phyloP scores from a whole-genome alignment of 2,113 vertebrate species.

The Laterallus jamaicensis region DNA sequence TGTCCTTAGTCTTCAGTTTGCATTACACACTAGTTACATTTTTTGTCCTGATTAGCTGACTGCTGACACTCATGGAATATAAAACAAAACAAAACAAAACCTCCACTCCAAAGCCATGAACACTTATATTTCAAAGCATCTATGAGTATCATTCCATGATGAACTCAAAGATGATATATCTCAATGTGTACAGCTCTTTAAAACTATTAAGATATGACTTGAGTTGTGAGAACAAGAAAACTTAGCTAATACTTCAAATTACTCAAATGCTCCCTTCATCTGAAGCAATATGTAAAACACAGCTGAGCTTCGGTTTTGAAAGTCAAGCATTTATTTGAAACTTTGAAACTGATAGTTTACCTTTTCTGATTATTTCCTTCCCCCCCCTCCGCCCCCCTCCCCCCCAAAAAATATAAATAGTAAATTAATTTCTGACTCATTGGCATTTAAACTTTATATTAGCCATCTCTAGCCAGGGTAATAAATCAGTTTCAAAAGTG shows the following conservation, averaged over 20 bases:
- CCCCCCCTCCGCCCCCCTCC: no score
- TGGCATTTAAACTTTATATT: background rate
- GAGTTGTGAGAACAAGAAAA: background rate
- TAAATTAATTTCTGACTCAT: background rate
- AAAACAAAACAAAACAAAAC: background rate
- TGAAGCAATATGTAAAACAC: background rate
- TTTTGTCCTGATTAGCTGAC: background rate
- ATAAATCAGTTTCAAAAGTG: background rate
- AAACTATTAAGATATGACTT: background rate
- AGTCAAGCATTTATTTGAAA: background rate
- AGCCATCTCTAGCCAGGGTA: background rate
- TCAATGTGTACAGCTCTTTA: background rate
- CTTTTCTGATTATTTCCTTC: background rate
- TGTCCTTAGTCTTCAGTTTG: background rate
- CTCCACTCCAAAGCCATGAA: background rate
- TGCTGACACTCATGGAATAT: fast-evolving
- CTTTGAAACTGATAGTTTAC: background rate
- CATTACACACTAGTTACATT: background rate
- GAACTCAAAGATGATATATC: background rate
- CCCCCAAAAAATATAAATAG: background rate
- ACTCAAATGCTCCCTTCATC: background rate
- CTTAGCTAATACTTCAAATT: background rate
- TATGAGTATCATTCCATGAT: background rate
- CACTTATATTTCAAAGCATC: background rate
- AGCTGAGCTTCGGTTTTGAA: background rate